Percentiles rank a stretch among this genome's conserved stretches.
phyloP scores from a whole-genome alignment of 2,797 vertebrate species.

The Centropyge bicolor region DNA sequence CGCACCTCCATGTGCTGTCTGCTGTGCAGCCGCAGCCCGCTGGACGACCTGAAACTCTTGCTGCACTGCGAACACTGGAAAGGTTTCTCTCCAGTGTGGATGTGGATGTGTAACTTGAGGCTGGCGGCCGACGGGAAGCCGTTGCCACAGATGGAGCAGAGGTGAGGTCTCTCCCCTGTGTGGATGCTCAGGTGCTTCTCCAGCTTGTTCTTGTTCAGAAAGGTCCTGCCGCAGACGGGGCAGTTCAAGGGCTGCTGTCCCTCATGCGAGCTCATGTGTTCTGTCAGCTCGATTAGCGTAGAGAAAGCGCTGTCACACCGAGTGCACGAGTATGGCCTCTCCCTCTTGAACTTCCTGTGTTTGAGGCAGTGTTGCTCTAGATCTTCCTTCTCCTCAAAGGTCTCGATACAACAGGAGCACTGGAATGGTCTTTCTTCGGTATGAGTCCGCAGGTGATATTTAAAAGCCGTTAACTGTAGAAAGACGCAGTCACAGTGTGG shows the following conservation, averaged over 20 bases:
- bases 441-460: slow-evolving; percentile 89
- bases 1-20: slow-evolving; percentile 76
- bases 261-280: slow-evolving; percentile 74
- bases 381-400: slow-evolving; percentile 84
- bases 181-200: slow-evolving; percentile 88
- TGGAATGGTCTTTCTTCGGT: slow-evolving; percentile 85
- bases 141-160: slow-evolving; percentile 85
- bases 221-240: slow-evolving; percentile 85
- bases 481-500: slow-evolving; percentile 88
- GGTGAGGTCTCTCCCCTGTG: slow-evolving; percentile 84
- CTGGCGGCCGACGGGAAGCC: slow-evolving; percentile 86
- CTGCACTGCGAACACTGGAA: slow-evolving; percentile 74
- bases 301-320: slow-evolving; percentile 81
- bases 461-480: slow-evolving; percentile 85
- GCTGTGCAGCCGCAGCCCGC: slow-evolving; percentile 76
- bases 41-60: slow-evolving; percentile 75
- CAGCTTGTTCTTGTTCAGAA: slow-evolving; percentile 86
- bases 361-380: slow-evolving; percentile 88
- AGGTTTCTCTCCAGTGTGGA: slow-evolving; percentile 82
- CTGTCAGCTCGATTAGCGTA: slow-evolving; percentile 69
- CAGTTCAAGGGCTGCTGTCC: slow-evolving; percentile 80
- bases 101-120: slow-evolving; percentile 85
- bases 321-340: slow-evolving; percentile 80
- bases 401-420: slow-evolving; percentile 87
- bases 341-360: slow-evolving; percentile 79